A percentile compares a stretch with the other conserved stretches of the same genome.
phyloP scores from a whole-genome alignment of 2,797 vertebrate species.

The Sylvia borin region DNA sequence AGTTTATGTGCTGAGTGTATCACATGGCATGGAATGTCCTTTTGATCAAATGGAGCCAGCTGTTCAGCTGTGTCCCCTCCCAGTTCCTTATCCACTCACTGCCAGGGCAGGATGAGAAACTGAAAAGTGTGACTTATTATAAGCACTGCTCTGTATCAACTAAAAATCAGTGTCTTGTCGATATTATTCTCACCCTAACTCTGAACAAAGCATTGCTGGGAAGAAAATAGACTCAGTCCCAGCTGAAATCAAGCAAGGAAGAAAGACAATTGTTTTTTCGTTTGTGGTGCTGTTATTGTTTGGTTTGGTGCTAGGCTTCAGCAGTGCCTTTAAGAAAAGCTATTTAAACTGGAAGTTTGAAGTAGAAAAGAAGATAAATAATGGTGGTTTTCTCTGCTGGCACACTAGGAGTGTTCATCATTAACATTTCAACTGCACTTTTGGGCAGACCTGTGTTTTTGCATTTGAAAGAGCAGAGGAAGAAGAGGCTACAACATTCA shows the following conservation, averaged over 20 bases:
- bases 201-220: neutral
- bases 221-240: neutral
- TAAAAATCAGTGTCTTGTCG: neutral
- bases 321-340: neutral
- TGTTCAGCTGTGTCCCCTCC: neutral
- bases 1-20: neutral
- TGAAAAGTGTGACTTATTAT: neutral
- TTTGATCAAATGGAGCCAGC: neutral
- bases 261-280: neutral
- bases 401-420: neutral
- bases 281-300: neutral
- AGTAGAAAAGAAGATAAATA: neutral
- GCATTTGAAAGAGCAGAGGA: neutral
- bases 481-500: neutral
- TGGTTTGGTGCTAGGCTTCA: neutral
- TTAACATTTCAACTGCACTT: neutral
- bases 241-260: neutral
- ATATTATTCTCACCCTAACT: neutral
- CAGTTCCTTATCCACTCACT: neutral
- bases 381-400: neutral
- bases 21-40: neutral
- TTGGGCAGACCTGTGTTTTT: neutral
- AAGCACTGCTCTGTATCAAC: neutral
- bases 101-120: neutral
- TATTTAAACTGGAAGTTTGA: neutral